Conservation (phyloP, 2,797 vertebrate species). For the Emydoidea blandingii region DNA sequence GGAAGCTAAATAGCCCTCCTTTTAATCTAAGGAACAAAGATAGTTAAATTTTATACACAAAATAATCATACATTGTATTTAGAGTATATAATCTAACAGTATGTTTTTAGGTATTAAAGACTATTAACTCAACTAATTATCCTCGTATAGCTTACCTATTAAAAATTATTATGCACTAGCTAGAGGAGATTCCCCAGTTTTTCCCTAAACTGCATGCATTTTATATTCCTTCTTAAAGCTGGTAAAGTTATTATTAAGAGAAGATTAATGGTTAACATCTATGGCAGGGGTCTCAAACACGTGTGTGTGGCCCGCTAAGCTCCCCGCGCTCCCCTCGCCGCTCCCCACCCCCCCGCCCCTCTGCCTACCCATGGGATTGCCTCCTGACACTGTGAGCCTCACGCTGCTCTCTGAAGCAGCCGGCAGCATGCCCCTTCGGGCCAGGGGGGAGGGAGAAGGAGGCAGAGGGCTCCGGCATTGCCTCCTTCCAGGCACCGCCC, state of each 20-base stretch:
- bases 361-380: too few relatives aligned
- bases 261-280: background rate
- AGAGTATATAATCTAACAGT: background rate
- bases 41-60: background rate
- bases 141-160: background rate
- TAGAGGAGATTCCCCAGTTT: background rate
- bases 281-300: background rate
- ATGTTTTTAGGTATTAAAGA: background rate
- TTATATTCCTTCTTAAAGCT: too few relatives aligned
- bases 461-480: too few relatives aligned
- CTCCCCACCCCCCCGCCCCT: too few relatives aligned
- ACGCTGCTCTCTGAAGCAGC: too few relatives aligned
- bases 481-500: too few relatives aligned
- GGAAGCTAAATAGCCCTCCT: background rate
- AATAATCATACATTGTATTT: background rate
- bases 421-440: too few relatives aligned
- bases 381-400: too few relatives aligned
- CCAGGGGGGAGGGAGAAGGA: too few relatives aligned
- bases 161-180: background rate
- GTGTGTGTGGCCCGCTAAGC: too few relatives aligned
- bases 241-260: background rate
- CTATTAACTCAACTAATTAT: fast-evolving
- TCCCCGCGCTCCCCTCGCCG: too few relatives aligned
- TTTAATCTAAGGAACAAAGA: background rate
- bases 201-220: background rate